A percentile compares a stretch with the other conserved stretches of the same genome.
Evolutionary conservation across 2,797 vertebrate species (phyloP).

Genomic region (Novumbra hubbsi): DNA sequence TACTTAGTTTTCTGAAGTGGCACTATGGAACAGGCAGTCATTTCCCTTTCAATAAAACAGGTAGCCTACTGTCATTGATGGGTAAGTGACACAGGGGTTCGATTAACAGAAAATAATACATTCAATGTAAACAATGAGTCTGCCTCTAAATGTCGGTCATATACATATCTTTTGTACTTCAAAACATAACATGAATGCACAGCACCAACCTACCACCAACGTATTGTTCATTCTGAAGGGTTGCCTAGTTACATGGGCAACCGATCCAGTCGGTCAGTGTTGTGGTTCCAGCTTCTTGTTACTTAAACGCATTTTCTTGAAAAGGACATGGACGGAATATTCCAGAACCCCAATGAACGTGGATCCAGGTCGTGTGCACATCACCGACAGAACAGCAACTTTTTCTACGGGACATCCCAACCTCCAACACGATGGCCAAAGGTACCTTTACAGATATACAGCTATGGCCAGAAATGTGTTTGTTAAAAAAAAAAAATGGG

Average conservation of each 20-base stretch:
- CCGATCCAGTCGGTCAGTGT: background rate
- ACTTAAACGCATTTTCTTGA: background rate
- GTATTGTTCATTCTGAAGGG: background rate
- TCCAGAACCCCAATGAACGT: background rate
- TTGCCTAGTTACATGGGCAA: background rate
- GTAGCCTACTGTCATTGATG: background rate
- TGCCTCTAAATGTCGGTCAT: background rate
- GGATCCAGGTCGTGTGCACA: background rate
- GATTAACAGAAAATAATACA: slow-evolving; percentile 1
- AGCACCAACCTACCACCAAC: background rate
- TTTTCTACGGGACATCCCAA: background rate
- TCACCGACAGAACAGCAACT: background rate
- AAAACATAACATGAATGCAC: too few relatives aligned
- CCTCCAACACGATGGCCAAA: background rate
- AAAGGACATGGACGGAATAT: background rate
- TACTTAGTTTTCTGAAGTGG: background rate
- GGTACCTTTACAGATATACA: background rate
- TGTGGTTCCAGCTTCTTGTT: background rate
- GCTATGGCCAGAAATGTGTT: background rate
- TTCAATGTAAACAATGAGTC: background rate
- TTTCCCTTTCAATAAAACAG: background rate
- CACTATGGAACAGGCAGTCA: background rate
- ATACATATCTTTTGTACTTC: too few relatives aligned
- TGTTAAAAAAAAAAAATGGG: background rate
- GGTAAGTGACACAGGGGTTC: background rate